phyloP scores from a whole-genome alignment of 2,888 invertebrate genomes.

The Fragum fragum region DNA sequence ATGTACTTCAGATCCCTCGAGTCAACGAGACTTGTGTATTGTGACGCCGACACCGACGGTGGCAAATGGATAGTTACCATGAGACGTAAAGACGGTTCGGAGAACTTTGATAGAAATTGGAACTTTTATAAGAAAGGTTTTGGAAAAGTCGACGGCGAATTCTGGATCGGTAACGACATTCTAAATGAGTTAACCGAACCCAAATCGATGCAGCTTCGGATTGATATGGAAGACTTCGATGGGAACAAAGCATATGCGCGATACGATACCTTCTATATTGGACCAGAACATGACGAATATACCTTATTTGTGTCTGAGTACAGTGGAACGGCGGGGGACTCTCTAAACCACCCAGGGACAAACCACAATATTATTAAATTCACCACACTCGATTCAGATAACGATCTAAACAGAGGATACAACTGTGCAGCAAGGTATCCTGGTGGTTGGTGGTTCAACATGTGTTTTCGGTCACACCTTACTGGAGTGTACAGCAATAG shows the following conservation, averaged over 20 bases:
- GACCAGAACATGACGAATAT: background rate
- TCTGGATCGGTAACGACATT: background rate
- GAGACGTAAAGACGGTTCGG: constrained; percentile 8
- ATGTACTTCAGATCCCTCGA: too few species aligned
- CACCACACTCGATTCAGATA: background rate
- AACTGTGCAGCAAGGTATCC: background rate
- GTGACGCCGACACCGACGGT: background rate
- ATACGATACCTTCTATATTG: background rate
- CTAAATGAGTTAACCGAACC: background rate
- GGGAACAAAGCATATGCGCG: background rate
- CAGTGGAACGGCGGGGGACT: constrained; percentile 16
- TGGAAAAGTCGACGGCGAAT: background rate
- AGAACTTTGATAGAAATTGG: background rate
- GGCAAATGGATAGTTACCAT: background rate
- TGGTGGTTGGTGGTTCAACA: constrained; percentile 16
- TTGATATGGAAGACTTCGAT: background rate
- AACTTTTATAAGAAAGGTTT: background rate
- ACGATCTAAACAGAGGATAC: background rate
- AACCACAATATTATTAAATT: background rate
- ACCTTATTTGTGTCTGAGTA: background rate
- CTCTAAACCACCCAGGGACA: background rate
- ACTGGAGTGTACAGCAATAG: background rate
- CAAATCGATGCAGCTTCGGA: background rate
- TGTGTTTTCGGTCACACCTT: background rate
- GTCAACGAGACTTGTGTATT: background rate